Conservation (phyloP, 2,113 vertebrate species). For the Physeter macrocephalus region DNA sequence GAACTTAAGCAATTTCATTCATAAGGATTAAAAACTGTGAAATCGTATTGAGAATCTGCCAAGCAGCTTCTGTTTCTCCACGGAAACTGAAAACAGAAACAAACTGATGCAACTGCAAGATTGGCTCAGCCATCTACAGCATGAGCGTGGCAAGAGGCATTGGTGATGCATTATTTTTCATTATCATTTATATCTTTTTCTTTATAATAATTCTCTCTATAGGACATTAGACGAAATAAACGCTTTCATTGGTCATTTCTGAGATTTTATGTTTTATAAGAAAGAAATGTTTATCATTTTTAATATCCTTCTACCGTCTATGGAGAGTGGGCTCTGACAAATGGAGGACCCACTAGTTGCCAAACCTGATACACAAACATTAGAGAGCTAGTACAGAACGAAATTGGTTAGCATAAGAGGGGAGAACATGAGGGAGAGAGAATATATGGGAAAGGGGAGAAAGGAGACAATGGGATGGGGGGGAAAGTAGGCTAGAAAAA, state of each 20-base stretch:
- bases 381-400: neutral
- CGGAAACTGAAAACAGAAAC: slow-evolving; percentile 21
- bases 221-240: neutral
- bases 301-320: neutral
- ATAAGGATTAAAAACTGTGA: slow-evolving; percentile 64
- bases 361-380: neutral
- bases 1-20: slow-evolving; percentile 64
- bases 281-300: slow-evolving; percentile 4
- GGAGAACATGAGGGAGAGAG: neutral
- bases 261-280: neutral
- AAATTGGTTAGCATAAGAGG: neutral
- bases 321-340: neutral
- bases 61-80: slow-evolving; percentile 38
- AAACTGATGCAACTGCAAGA: neutral
- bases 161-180: neutral
- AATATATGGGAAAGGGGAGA: neutral
- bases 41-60: slow-evolving; percentile 59
- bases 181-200: neutral
- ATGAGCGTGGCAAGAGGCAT: neutral
- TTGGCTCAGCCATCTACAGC: neutral
- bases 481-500: neutral
- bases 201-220: neutral
- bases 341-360: neutral
- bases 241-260: neutral
- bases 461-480: neutral